Percentiles rank a stretch among this genome's conserved stretches.
These are phyloP conservation scores for Taurulus bubalis DNA, from an alignment of 2,113 vertebrate species.

Conservation along the genomic window DNA sequence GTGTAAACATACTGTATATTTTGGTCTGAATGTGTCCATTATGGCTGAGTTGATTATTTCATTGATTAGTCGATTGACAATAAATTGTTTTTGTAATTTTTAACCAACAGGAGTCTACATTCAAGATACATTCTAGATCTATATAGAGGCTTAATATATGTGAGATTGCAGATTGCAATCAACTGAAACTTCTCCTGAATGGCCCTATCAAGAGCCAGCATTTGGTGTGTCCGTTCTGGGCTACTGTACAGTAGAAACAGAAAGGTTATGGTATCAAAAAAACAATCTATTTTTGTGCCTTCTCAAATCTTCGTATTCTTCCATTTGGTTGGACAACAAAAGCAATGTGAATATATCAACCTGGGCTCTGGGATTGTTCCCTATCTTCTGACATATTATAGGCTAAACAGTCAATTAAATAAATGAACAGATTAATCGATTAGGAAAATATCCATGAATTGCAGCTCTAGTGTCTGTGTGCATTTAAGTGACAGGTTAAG, in stretches of 20 bases:
- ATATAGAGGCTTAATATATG: background rate
- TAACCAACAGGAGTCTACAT: background rate
- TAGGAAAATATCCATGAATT: background rate
- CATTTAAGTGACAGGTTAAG: constrained; percentile 4
- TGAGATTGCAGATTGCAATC: too few relatives aligned
- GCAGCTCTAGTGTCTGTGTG: background rate
- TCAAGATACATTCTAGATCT: background rate
- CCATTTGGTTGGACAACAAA: background rate
- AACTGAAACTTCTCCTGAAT: too few relatives aligned
- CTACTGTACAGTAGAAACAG: background rate
- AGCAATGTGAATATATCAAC: background rate
- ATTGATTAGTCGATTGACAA: background rate
- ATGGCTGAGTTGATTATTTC: background rate
- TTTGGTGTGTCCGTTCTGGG: too few relatives aligned
- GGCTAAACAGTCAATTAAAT: background rate
- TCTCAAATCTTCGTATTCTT: background rate
- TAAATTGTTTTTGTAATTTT: background rate
- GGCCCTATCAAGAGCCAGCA: too few relatives aligned
- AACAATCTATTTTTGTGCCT: too few relatives aligned
- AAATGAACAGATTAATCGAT: background rate
- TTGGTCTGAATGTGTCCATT: background rate
- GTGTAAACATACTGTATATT: background rate
- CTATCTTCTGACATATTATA: background rate
- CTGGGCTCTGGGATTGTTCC: background rate
- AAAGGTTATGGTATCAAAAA: background rate